Base-by-base conservation (phyloP, 2,113 vertebrate genomes). In the Danionella cerebrum region DNA sequence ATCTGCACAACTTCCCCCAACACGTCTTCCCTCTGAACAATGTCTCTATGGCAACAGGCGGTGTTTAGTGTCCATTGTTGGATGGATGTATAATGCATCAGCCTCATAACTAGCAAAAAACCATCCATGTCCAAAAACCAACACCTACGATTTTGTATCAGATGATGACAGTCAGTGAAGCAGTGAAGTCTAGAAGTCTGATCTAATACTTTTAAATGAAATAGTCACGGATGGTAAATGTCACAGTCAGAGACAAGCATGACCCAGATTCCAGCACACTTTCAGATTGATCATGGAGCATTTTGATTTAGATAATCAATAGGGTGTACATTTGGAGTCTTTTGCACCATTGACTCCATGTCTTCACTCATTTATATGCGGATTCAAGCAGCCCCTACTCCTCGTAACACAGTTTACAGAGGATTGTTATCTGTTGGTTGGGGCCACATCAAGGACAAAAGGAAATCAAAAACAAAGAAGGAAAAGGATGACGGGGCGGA, bases 81-180 rank as follows among this genome's bases (percentile, higher is more conserved):
- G 48, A 51, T 42, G 51, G 47, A 25, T 39, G 35, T 47, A 33
- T 63, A 53, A 63, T 44, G 22, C 35, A 62, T 29, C 45, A 63
- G 35, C 33, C 68, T 54, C 50, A 62, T 52, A n/a, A 62, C 57
- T 44, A 47, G 50, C 58, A 58, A 42, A 60, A 42, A 16, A 42
- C 10, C 57, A 42, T 8, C 42, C 19, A 33, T 45, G 12, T 12
- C 36, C 14, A 59, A 14, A 12, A n/a, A n/a, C n/a, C n/a, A 29
- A 19, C 14, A 60, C 24, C 22, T 18, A 44, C 16, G 41, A 21
- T 9, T 8, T 29, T 24, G 31, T 18, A 1, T 14, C 1, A 9
- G 14, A 42, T 5, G 12, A 27, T 41, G 35, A 11, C 13, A 22
- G 19, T 27, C 22, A 14, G 14, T n/a, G n/a, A n/a, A 19, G 2